These are phyloP conservation scores for Ascidia mentula DNA, from an alignment of 23 tunicate species.

Conservation along the genomic window DNA sequence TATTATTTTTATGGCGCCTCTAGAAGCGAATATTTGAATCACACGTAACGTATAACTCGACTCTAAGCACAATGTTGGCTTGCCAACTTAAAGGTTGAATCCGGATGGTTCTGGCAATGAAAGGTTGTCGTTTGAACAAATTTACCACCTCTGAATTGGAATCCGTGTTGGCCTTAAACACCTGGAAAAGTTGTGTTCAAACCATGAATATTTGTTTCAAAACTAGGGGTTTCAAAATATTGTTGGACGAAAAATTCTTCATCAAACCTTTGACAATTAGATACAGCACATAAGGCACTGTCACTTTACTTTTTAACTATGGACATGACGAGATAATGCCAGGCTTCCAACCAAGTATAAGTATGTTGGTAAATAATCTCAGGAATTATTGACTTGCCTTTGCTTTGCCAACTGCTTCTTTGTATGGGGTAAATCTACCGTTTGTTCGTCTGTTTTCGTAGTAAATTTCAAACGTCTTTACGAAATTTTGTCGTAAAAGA, in stretches of 20 bases:
- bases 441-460: constrained; percentile 13
- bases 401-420: constrained; percentile 8
- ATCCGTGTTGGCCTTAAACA: constrained; percentile 29
- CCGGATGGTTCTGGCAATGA: constrained; percentile 14
- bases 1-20: too few relatives aligned
- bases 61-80: constrained; percentile 17
- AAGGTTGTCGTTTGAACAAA: not conserved
- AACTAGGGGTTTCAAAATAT: too few relatives aligned
- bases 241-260: too few relatives aligned
- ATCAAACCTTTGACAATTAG: too few relatives aligned
- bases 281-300: too few relatives aligned
- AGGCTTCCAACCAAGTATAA: too few relatives aligned
- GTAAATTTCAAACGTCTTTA: constrained; percentile 3
- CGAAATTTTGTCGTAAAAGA: constrained; percentile 8
- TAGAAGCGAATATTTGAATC: too few relatives aligned
- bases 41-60: constrained; percentile 21
- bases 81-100: constrained; percentile 16
- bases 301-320: not conserved
- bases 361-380: too few relatives aligned
- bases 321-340: not conserved
- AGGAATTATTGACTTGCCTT: constrained; percentile 11
- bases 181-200: not conserved
- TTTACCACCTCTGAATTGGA: not conserved
- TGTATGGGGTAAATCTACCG: constrained; percentile 4
- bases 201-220: too few relatives aligned